phyloP scores from a whole-genome alignment of 2,888 invertebrate species.

The Tetrapedia diversipes region DNA sequence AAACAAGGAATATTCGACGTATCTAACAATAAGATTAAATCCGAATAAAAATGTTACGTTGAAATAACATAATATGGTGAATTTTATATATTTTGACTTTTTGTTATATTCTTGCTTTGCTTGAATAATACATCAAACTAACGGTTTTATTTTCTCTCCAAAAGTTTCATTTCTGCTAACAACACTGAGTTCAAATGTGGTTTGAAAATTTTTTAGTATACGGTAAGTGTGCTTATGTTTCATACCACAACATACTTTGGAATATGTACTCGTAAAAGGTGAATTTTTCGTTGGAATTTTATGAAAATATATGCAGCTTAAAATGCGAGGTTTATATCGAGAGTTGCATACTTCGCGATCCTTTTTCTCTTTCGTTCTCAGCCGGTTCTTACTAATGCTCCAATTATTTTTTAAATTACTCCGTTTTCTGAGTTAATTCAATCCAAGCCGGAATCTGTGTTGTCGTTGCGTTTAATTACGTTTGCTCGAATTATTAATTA shows the following conservation, averaged over 20 bases:
- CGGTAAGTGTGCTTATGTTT: not conserved
- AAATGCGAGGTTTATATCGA: not conserved
- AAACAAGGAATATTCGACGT: too few species aligned
- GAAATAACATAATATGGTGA: too few species aligned
- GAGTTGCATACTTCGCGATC: not conserved
- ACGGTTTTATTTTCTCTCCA: too few species aligned
- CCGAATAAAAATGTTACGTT: too few species aligned
- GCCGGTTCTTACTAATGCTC: conserved; percentile 2
- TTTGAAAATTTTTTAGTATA: not conserved
- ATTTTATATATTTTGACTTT: too few species aligned
- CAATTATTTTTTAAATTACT: conserved; percentile 30
- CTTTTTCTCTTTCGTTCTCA: not conserved
- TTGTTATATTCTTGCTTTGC: too few species aligned
- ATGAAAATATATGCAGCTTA: not conserved
- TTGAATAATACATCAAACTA: too few species aligned
- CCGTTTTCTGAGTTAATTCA: not conserved
- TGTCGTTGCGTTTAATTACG: not conserved
- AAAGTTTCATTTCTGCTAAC: too few species aligned
- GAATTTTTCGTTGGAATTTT: not conserved
- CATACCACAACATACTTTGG: not conserved
- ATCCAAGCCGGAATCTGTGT: not conserved
- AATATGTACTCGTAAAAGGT: not conserved
- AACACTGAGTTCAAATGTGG: too few species aligned
- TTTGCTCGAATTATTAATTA: not conserved
- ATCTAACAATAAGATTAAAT: too few species aligned